Conservation (phyloP, 2,797 vertebrate species). For the Luscinia megarhynchos region DNA sequence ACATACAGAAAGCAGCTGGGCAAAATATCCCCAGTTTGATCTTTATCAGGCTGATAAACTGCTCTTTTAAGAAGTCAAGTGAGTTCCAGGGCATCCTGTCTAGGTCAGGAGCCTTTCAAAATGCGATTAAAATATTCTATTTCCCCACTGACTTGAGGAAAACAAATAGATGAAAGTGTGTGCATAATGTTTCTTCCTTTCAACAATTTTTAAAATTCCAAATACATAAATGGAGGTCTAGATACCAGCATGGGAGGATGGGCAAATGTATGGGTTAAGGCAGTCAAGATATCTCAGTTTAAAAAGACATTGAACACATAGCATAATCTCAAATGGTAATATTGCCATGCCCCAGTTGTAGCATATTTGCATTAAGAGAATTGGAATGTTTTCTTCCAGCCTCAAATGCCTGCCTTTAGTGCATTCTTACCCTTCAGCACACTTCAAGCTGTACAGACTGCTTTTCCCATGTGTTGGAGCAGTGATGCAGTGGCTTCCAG, state of each 20-base stretch:
- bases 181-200: background rate
- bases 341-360: background rate
- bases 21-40: background rate
- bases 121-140: background rate
- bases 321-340: background rate
- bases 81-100: background rate
- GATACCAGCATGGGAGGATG: background rate
- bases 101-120: constrained; percentile 35
- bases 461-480: background rate
- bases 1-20: background rate
- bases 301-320: background rate
- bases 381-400: background rate
- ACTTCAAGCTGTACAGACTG: background rate
- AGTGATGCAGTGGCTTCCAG: background rate
- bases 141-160: background rate
- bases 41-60: background rate
- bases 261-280: background rate
- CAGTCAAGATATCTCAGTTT: background rate
- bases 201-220: constrained; percentile 2
- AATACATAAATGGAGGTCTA: background rate
- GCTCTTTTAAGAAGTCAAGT: background rate
- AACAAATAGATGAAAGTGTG: background rate
- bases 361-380: background rate
- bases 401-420: background rate
- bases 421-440: background rate